A percentile compares a stretch with the other conserved stretches of the same genome.
Conservation (phyloP, 2,888 invertebrate species). For the Macropis europaea region DNA sequence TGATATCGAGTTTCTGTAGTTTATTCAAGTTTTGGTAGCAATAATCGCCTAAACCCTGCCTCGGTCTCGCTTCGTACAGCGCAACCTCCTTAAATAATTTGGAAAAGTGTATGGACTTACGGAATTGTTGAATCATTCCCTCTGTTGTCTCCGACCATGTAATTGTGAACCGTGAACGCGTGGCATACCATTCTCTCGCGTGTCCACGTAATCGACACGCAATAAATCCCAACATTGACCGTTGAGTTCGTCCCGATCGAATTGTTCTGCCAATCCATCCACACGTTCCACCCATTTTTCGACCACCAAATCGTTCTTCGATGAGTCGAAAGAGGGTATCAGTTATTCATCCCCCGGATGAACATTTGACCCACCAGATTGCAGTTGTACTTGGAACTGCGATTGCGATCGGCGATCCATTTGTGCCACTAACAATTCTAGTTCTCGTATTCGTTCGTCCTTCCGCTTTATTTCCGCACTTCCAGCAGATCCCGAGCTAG, state of each 20-base stretch:
- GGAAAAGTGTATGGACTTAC: background rate
- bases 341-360: background rate
- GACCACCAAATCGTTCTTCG: background rate
- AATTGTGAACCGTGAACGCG: background rate
- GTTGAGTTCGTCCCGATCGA: background rate
- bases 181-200: background rate
- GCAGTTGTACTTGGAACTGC: too few relatives aligned
- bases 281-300: background rate
- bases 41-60: slow-evolving; percentile 11
- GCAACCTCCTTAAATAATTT: slow-evolving; percentile 5
- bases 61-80: background rate
- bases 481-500: too few relatives aligned
- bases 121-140: background rate
- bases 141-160: background rate
- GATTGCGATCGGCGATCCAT: too few relatives aligned
- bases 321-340: slow-evolving; percentile 1
- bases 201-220: background rate
- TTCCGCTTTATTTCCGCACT: too few relatives aligned
- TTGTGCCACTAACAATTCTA: too few relatives aligned
- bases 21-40: slow-evolving; percentile 2
- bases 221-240: background rate
- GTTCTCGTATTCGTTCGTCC: too few relatives aligned
- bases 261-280: background rate
- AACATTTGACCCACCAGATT: background rate
- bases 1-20: background rate